Evolutionary conservation across 2,113 vertebrate species (phyloP).

Genomic region (Helogale parvula): DNA sequence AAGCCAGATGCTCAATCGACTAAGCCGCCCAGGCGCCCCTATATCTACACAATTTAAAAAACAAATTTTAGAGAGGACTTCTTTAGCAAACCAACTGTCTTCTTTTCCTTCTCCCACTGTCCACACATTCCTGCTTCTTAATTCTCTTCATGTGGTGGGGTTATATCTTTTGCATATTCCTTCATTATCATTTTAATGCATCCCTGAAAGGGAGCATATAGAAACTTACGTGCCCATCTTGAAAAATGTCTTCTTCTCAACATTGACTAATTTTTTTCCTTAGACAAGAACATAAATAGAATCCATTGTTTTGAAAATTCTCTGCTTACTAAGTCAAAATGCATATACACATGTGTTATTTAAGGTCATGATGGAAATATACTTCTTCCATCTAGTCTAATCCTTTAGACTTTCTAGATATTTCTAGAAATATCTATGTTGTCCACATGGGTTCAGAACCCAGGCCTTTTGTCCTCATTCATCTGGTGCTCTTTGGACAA

Average conservation of each 20-base stretch:
- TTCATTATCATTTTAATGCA: not conserved
- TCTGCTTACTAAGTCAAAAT: not conserved
- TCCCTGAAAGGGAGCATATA: not conserved
- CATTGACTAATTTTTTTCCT: not conserved
- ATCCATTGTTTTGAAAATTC: not conserved
- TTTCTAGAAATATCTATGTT: not conserved
- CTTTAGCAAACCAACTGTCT: not conserved
- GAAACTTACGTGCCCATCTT: not conserved
- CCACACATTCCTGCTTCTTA: not conserved
- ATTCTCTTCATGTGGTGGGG: not conserved
- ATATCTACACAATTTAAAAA: not conserved
- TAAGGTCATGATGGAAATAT: not conserved
- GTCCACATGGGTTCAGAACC: not conserved
- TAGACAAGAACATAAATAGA: not conserved
- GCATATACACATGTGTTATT: not conserved
- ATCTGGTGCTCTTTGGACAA: not conserved
- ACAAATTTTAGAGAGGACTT: not conserved
- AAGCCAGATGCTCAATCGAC: no score
- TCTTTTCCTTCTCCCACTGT: not conserved
- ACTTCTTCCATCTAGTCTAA: not conserved
- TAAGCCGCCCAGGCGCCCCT: not conserved
- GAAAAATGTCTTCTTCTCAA: slow-evolving; percentile 5
- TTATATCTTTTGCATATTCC: not conserved
- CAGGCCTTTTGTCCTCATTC: not conserved
- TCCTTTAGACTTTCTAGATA: not conserved